Conservation (phyloP, 2,113 vertebrate species). For the Odobenus rosmarus region DNA sequence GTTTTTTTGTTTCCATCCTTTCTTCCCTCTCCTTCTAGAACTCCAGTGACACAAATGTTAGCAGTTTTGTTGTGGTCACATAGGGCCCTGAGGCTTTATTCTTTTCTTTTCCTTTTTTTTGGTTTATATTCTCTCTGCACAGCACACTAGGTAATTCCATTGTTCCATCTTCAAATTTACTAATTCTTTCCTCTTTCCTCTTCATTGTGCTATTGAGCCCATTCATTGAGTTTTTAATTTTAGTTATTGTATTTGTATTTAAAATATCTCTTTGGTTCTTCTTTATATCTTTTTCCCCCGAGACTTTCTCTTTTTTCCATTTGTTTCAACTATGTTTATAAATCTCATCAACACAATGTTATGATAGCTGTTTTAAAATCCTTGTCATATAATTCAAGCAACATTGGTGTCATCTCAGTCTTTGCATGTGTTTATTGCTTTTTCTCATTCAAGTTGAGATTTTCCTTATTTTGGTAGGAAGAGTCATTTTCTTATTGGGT, state of each 20-base stretch:
- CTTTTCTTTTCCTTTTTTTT: neutral
- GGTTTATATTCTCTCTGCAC: neutral
- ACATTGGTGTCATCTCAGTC: neutral
- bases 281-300: neutral
- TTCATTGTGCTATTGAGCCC: neutral
- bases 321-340: neutral
- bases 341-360: neutral
- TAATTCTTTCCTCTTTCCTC: neutral
- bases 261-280: neutral
- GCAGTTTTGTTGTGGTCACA: neutral
- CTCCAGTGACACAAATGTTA: neutral
- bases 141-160: neutral
- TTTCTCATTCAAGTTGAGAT: neutral
- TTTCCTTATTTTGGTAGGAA: neutral
- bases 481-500: neutral
- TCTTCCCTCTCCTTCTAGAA: neutral
- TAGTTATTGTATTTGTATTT: neutral
- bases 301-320: neutral
- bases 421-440: neutral
- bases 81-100: neutral
- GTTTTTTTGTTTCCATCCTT: neutral
- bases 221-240: neutral
- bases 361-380: neutral
- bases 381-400: slow-evolving; percentile 2
- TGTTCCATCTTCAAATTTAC: neutral